Evolutionary conservation across 1,140 invertebrate species (phyloP).

Genomic region (Ostrea edulis): DNA sequence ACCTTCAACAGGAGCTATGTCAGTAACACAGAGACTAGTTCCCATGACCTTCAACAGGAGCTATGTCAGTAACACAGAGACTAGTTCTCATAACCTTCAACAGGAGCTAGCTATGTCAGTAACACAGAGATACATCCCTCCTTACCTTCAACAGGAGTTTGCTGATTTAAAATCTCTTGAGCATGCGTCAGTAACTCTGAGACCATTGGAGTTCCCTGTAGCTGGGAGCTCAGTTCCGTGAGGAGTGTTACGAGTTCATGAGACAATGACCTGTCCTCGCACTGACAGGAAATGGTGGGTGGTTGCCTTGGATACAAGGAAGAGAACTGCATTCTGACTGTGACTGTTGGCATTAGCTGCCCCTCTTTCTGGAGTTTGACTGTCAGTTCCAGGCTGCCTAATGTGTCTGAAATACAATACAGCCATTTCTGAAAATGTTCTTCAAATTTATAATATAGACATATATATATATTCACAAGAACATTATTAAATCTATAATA

Average conservation of each 20-base stretch:
- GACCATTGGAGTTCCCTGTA: neutral
- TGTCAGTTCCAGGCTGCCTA: neutral
- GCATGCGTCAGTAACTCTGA: neutral
- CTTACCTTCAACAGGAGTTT: neutral
- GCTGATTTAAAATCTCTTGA: neutral
- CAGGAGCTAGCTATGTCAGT: too few relatives aligned
- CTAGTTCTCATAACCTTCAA: too few relatives aligned
- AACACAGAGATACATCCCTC: neutral
- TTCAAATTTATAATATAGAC: neutral
- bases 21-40: too few relatives aligned
- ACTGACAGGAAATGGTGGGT: constrained; percentile 19
- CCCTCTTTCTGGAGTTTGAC: neutral
- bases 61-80: too few relatives aligned
- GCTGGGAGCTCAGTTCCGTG: neutral
- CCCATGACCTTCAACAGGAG: too few relatives aligned
- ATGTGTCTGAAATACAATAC: neutral
- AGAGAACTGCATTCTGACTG: neutral
- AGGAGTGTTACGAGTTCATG: neutral
- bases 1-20: too few relatives aligned
- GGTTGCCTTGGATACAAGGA: neutral
- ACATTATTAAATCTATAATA: too few relatives aligned
- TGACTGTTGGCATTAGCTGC: neutral
- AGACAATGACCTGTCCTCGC: neutral
- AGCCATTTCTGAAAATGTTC: neutral
- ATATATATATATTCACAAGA: too few relatives aligned